A percentile compares a stretch with the other conserved stretches of the same genome.
These are phyloP conservation scores for Labeo catla DNA, from an alignment of 2,113 vertebrate species.

Conservation along the genomic window DNA sequence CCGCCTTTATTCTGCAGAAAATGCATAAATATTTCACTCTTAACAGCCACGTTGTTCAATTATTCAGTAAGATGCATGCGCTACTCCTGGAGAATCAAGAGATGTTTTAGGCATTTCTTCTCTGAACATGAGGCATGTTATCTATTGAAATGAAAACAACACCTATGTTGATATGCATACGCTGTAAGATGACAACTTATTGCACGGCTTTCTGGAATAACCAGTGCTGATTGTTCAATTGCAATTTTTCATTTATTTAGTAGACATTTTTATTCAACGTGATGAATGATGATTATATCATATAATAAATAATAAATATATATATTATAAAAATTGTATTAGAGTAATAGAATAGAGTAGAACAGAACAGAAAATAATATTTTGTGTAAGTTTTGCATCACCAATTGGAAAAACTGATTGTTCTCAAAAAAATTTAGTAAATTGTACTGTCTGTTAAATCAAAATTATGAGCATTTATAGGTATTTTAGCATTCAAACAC, in stretches of 20 bases:
- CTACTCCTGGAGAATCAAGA: not conserved
- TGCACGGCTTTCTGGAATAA: not conserved
- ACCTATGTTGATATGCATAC: not conserved
- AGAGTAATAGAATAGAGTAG: too few species aligned
- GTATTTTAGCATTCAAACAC: too few species aligned
- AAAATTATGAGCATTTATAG: too few species aligned
- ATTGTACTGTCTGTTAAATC: too few species aligned
- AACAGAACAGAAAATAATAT: too few species aligned
- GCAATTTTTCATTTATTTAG: not conserved
- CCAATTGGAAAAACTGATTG: too few species aligned
- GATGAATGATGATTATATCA: too few species aligned
- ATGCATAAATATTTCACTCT: slow-evolving; percentile 36
- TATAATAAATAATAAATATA: too few species aligned
- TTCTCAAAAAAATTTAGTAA: too few species aligned
- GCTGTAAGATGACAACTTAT: not conserved
- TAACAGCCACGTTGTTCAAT: slow-evolving; percentile 24
- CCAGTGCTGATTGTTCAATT: not conserved
- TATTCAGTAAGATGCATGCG: not conserved
- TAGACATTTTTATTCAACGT: not conserved
- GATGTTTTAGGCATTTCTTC: not conserved
- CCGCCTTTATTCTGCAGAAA: not conserved
- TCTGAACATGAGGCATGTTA: not conserved
- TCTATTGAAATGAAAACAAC: not conserved
- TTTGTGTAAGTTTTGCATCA: too few species aligned
- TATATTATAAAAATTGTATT: too few species aligned